Conservation (phyloP, 2,888 invertebrate species). For the Nephrotoma flavescens region DNA sequence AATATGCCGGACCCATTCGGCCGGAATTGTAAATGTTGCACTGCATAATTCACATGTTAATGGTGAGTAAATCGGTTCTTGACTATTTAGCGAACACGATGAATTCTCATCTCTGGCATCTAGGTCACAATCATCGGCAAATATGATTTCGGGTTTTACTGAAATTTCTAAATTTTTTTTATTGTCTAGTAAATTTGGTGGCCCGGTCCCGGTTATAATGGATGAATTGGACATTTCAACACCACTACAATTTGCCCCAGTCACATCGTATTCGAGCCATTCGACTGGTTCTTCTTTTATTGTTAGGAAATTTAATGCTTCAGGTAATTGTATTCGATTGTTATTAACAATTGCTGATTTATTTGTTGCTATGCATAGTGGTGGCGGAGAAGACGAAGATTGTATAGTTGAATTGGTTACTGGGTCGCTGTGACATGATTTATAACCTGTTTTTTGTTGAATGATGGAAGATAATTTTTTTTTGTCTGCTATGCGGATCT, state of each 20-base stretch:
- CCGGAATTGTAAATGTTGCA: slow-evolving; percentile 67
- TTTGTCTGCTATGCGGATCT: not conserved
- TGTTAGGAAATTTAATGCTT: slow-evolving; percentile 13
- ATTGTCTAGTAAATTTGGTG: not conserved
- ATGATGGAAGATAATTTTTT: not conserved
- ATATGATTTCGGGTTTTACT: not conserved
- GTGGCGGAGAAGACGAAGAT: not conserved
- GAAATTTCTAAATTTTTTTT: not conserved
- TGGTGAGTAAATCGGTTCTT: slow-evolving; percentile 53
- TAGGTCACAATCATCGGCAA: not conserved
- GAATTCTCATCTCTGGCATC: slow-evolving; percentile 17
- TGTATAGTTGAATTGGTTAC: not conserved
- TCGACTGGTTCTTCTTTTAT: slow-evolving; percentile 52
- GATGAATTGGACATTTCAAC: not conserved
- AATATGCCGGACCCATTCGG: slow-evolving; percentile 71
- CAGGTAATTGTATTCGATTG: slow-evolving; percentile 9
- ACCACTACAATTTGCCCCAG: slow-evolving; percentile 40
- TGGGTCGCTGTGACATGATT: not conserved
- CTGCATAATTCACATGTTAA: slow-evolving; percentile 71
- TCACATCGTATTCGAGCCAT: slow-evolving; percentile 54
- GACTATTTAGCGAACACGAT: slow-evolving; percentile 14
- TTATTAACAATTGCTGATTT: not conserved
- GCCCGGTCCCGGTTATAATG: not conserved
- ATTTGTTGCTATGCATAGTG: not conserved
- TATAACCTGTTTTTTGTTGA: not conserved